Conservation (phyloP, 2,888 invertebrate species). For the Caenorhabditis sp. region DNA sequence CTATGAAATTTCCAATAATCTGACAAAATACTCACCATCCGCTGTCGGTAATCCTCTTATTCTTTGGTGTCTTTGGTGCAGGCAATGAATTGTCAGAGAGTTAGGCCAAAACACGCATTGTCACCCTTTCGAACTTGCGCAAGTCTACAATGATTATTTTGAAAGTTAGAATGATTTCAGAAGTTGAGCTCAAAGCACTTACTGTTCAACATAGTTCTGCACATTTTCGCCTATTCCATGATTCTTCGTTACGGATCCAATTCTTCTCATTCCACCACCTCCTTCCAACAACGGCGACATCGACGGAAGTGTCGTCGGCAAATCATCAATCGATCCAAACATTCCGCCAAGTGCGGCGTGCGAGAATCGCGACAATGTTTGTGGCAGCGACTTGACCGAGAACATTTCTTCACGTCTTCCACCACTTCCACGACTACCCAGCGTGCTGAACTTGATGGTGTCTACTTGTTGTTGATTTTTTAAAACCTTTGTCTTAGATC, state of each 20-base stretch:
- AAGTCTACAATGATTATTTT: conserved; percentile 21
- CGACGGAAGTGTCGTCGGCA: conserved; percentile 41
- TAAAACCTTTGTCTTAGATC: too few species aligned
- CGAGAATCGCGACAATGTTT: conserved; percentile 44
- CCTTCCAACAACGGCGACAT: conserved; percentile 41
- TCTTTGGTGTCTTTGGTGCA: conserved; percentile 66
- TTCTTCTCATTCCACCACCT: not conserved
- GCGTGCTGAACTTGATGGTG: conserved; percentile 35
- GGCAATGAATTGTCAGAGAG: conserved; percentile 60
- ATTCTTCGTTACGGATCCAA: conserved; percentile 24
- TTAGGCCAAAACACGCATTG: conserved; percentile 57
- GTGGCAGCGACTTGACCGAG: conserved; percentile 36
- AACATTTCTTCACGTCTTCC: conserved; percentile 24
- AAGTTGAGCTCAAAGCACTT: too few species aligned
- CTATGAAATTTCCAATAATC: too few species aligned
- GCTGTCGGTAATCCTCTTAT: conserved; percentile 41
- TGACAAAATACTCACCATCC: conserved; percentile 46
- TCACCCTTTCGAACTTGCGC: conserved; percentile 43
- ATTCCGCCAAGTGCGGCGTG: conserved; percentile 19
- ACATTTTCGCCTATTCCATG: conserved; percentile 47
- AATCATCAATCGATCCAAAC: conserved; percentile 46
- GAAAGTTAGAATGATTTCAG: too few species aligned
- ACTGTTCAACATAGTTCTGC: conserved; percentile 63
- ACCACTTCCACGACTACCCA: conserved; percentile 33
- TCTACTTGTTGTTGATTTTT: conserved; percentile 11